Percentiles rank a stretch among this genome's conserved stretches.
Evolutionary conservation across 2,888 invertebrate species (phyloP).

Genomic region (Itoplectis maculator): DNA sequence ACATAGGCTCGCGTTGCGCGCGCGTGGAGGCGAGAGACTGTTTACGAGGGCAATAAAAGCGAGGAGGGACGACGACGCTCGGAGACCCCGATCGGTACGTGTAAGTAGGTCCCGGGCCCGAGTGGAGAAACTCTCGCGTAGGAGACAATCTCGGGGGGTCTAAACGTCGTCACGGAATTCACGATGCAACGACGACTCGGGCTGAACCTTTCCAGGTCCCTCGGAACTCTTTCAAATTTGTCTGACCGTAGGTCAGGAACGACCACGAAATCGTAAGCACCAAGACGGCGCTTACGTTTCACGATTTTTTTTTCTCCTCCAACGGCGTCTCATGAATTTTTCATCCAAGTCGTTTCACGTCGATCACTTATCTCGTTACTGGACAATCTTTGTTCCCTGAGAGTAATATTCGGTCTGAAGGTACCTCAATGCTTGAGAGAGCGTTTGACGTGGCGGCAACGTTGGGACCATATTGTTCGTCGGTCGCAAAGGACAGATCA

Average conservation of each 20-base stretch:
- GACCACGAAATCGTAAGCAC: too few species aligned
- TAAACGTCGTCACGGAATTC: conserved; percentile 21
- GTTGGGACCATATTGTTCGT: conserved; percentile 3
- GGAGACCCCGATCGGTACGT: conserved; percentile 51
- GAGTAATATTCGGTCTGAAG: not conserved
- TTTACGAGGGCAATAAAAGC: conserved; percentile 73
- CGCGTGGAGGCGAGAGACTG: conserved; percentile 63
- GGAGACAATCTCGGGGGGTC: conserved; percentile 62
- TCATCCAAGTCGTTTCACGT: too few species aligned
- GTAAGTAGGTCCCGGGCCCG: conserved; percentile 56
- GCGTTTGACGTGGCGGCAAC: not conserved
- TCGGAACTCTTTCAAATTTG: not conserved
- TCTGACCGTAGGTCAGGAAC: too few species aligned
- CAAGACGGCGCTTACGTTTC: too few species aligned
- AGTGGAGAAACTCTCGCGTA: conserved; percentile 34
- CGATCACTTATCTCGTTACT: too few species aligned
- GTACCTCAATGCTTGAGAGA: not conserved
- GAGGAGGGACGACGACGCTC: conserved; percentile 49
- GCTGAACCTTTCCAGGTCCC: not conserved
- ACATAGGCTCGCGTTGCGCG: conserved; percentile 16
- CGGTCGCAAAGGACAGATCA: conserved; percentile 13
- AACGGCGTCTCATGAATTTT: too few species aligned
- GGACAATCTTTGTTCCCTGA: not conserved
- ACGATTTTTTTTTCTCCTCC: too few species aligned
- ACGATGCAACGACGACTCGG: not conserved